A percentile compares a stretch with the other conserved stretches of the same genome.
These are phyloP conservation scores for Ctenodactylus gundi DNA, from an alignment of 2,113 vertebrate genomes.

Conservation along the genomic window DNA sequence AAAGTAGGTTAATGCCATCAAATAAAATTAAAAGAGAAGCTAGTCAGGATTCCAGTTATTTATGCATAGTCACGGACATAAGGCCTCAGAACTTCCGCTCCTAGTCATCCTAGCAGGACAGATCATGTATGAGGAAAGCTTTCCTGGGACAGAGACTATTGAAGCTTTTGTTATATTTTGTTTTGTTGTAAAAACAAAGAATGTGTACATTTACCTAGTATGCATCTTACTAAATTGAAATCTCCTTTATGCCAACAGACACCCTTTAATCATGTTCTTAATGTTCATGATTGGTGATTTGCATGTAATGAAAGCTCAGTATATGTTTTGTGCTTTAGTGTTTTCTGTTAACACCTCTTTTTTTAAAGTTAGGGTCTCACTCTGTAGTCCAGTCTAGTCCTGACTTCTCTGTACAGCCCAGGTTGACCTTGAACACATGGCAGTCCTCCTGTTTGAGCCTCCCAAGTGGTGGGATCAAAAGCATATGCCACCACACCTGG, in stretches of 20 bases:
- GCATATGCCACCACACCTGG: too few species aligned
- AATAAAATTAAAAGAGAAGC: constrained; percentile 36
- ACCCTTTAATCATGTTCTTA: neutral
- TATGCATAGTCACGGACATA: neutral
- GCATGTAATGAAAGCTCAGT: neutral
- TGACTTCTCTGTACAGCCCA: too few species aligned
- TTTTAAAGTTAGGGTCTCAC: too few species aligned
- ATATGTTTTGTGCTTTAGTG: neutral
- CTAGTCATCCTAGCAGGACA: neutral
- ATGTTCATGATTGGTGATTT: neutral
- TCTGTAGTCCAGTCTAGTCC: too few species aligned
- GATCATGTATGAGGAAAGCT: neutral
- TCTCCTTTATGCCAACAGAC: neutral
- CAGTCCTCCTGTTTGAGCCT: too few species aligned
- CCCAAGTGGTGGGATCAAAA: too few species aligned
- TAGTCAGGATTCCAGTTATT: neutral
- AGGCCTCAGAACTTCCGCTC: neutral
- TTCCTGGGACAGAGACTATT: neutral
- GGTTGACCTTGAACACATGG: too few species aligned
- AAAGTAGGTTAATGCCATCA: constrained; percentile 23
- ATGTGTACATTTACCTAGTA: neutral
- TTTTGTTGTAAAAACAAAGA: neutral
- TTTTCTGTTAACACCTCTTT: neutral
- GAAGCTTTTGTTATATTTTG: neutral
- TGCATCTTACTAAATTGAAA: neutral